Evolutionary conservation across 64 coral and sea anemone genomes (phyloP), one percentile per base, ranked within the genome.

Genomic region (Stichodactyla mertensii): DNA sequence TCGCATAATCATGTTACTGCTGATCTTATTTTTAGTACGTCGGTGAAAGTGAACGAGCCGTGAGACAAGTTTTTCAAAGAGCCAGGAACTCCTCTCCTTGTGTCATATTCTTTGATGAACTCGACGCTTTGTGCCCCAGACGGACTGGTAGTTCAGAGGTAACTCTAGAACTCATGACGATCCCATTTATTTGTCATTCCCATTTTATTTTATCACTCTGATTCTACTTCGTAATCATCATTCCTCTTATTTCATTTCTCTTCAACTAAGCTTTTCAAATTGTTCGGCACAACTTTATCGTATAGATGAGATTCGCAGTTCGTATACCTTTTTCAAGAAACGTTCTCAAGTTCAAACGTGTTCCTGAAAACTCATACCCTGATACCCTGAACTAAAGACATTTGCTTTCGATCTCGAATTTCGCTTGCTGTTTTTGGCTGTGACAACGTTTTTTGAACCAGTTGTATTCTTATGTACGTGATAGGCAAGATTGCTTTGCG

Each of bases 51-150:
- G 97, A 99, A 83, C 88, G 91, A 88, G 97, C 97, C 6, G 93
- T 99, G 0, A 77, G 97, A 13, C 97, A 99, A 57, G 97, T 99
- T 14, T 99, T 99, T 60, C 97, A 99, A 74, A 92, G 97, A 86
- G 97, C 97, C 28, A 89, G 90, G 69, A 99, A 99, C 82, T 99
- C 97, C 7, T 85, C 93, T 10, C 97, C 97, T 14, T 99, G 97
- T 79, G 97, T 99, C 7, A 99, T 99, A 28, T 99, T 99, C 82
- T 99, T 99, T 61, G 97, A 99, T 55, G 97, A 99, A 55, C 88
- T 99, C 31, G 97, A 99, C 70, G 88, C 97, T 18, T 82, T 99
- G 16, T 99, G 97, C 52, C 97, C 97, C 10, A 87, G 97, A n/a
- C 87, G 97, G 67, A 92, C 93, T 18, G 93, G 91, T 51, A 95